Evolutionary conservation across 2,113 vertebrate genomes (phyloP), one percentile per base, ranked within the genome.

Genomic region (Aphyosemion australe): DNA sequence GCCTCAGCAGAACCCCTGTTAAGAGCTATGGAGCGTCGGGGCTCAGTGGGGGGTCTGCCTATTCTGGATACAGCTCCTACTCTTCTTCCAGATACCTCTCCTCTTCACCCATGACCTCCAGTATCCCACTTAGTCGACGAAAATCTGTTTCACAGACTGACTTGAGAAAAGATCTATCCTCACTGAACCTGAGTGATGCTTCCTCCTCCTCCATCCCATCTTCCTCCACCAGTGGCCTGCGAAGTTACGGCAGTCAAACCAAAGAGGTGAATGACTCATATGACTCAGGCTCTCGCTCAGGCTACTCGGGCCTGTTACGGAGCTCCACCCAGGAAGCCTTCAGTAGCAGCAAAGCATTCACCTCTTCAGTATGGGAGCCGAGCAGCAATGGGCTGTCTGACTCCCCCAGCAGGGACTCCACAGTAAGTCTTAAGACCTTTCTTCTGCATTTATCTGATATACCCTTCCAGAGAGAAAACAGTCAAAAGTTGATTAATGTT

Each of bases 131-230:
- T 60, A 93, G 61, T 82, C 93, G 94, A 50, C 94, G 93, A 54
- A 97, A 94, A 78, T 96, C 95, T 1, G 87, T 91, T 76, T 98
- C 95, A 88, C 97, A 99, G 74, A 96, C 91, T 1, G 97, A 99
- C 88, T 77, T 99, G 91, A 93, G 92, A 3, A 89, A 84, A 52
- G 95, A 97, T 71, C 89, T 99, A 68, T 92, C 95, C 2, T 90
- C 90, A 72, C 92, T 99, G 81, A 90, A 85, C 45, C 49, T 94
- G 41, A 90, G 69, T 6, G 91, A 95, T 8, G 68, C 91, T 16
- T 89, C 91, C 0, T 92, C 93, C 60, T 71, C 85, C 61, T 80
- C 83, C 67, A 88, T 86, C 0, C 90, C 93, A 32, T 89, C 90
- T 6, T 76, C 89, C 69, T 88, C 89, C 76, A 74, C 66, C 73